Evolutionary conservation across 2,888 invertebrate species (phyloP).

Genomic region (Leptogaster cylindrica): DNA sequence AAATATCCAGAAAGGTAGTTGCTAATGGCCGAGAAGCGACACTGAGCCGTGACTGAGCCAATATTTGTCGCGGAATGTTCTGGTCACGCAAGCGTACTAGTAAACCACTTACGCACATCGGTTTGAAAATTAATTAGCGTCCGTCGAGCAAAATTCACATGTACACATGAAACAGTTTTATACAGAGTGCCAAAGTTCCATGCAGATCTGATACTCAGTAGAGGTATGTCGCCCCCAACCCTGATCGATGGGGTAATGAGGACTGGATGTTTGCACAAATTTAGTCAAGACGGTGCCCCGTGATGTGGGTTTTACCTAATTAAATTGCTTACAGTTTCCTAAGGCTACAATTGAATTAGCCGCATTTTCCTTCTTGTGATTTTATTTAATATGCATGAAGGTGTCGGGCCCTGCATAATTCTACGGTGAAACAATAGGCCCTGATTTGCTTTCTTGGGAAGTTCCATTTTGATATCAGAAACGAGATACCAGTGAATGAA

Average conservation of each 20-base stretch:
- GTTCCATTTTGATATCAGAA: no score
- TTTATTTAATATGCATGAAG: conserved; percentile 7
- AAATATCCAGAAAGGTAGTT: conserved; percentile 11
- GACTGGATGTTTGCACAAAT: background rate
- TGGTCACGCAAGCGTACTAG: conserved; percentile 26
- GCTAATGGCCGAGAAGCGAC: conserved; percentile 24
- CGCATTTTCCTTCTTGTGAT: background rate
- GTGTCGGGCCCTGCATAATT: conserved; percentile 13
- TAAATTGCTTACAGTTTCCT: conserved; percentile 15
- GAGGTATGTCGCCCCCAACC: background rate
- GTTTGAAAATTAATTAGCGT: conserved; percentile 32
- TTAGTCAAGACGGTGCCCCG: background rate
- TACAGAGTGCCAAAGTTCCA: background rate
- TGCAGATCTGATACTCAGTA: background rate
- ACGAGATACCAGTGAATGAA: no score
- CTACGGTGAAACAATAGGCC: conserved; percentile 9
- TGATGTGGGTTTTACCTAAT: background rate
- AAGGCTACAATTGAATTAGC: conserved; percentile 13
- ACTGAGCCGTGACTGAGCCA: conserved; percentile 7
- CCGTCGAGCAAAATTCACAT: conserved; percentile 11
- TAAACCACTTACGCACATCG: conserved; percentile 6
- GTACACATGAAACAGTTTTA: conserved; percentile 38
- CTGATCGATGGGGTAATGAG: background rate
- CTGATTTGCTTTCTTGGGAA: conserved; percentile 20
- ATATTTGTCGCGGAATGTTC: conserved; percentile 29